Conservation (phyloP, 2,888 invertebrate genomes). For the Pegoplata infirma region DNA sequence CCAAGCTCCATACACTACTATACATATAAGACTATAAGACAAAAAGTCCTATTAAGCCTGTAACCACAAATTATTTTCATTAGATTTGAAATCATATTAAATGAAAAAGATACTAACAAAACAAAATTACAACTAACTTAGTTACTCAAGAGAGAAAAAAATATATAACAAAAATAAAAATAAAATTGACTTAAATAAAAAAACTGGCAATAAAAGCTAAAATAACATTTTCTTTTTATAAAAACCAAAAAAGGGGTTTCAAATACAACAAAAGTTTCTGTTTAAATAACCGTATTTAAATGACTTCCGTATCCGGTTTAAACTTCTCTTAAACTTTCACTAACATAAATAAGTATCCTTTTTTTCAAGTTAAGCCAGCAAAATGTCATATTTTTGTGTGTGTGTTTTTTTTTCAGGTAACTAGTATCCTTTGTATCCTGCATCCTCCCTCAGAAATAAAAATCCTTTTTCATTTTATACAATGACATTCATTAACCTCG, state of each 20-base stretch:
- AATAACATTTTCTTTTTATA: not conserved
- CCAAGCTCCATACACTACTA: constrained; percentile 6
- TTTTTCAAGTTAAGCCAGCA: not conserved
- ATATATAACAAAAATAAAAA: not conserved
- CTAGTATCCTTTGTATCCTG: not conserved
- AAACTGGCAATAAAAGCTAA: not conserved
- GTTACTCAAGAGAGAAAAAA: not conserved
- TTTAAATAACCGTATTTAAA: not conserved
- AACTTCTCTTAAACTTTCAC: not conserved
- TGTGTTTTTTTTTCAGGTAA: not conserved
- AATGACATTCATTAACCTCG: constrained; percentile 49
- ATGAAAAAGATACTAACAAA: constrained; percentile 22
- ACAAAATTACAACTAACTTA: constrained; percentile 18
- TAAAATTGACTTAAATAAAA: not conserved
- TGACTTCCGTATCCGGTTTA: not conserved
- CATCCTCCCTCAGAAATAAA: not conserved
- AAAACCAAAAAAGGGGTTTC: not conserved
- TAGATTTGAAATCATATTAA: constrained; percentile 60
- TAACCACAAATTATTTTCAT: constrained; percentile 64
- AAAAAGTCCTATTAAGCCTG: constrained; percentile 47
- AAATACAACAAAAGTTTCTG: too few species aligned
- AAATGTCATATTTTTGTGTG: not conserved
- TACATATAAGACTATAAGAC: constrained; percentile 41
- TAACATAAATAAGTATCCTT: not conserved
- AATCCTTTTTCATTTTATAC: not conserved